phyloP scores from a whole-genome alignment of 2,888 invertebrate genomes.

The Conchocele bisecta region DNA sequence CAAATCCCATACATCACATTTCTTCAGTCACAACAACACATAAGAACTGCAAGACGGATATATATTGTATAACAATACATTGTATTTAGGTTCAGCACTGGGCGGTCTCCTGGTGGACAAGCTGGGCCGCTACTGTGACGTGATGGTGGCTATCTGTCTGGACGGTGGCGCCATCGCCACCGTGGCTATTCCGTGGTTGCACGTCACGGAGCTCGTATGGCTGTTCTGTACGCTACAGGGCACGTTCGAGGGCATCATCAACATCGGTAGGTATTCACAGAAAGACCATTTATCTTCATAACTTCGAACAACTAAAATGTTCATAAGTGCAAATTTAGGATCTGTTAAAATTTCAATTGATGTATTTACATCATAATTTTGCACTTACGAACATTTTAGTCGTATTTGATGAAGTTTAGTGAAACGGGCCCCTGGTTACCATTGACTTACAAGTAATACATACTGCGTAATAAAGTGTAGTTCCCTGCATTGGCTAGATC shows the following conservation, averaged over 20 bases:
- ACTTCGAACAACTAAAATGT: too few relatives aligned
- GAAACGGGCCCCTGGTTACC: neutral
- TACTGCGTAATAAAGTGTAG: neutral
- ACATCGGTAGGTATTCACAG: constrained; percentile 46
- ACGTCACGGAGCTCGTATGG: constrained; percentile 28
- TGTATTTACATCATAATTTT: too few relatives aligned
- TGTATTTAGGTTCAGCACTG: constrained; percentile 6
- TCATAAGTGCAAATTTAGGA: too few relatives aligned
- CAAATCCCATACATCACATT: too few relatives aligned
- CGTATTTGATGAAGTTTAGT: neutral
- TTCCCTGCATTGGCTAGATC: too few relatives aligned
- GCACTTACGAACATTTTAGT: too few relatives aligned
- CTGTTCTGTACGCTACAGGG: constrained; percentile 50
- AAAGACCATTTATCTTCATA: neutral
- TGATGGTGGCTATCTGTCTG: constrained; percentile 50
- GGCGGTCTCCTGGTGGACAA: constrained; percentile 12
- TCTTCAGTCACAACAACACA: too few relatives aligned
- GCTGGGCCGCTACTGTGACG: constrained; percentile 26
- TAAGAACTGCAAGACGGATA: too few relatives aligned
- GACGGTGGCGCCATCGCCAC: constrained; percentile 33
- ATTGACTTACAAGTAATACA: neutral
- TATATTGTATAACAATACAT: too few relatives aligned
- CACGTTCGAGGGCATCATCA: constrained; percentile 58
- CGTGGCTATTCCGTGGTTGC: constrained; percentile 37
- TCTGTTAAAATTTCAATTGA: too few relatives aligned